A percentile compares a stretch with the other conserved stretches of the same genome.
These are phyloP conservation scores for Bombylius discolor DNA, from an alignment of 2,888 invertebrate genomes.

Conservation along the genomic window DNA sequence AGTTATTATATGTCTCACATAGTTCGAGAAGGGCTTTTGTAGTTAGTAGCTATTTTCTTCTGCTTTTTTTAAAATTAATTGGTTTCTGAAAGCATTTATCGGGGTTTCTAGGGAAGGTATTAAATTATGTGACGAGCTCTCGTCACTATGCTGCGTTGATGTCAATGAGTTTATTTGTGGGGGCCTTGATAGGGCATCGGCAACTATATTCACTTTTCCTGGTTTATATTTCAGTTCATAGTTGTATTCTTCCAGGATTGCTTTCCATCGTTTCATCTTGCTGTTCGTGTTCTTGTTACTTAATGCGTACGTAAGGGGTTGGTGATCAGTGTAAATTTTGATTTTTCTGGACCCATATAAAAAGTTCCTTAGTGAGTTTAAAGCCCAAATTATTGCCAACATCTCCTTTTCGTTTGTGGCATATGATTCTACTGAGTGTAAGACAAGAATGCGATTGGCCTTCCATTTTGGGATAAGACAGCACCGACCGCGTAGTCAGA, in stretches of 20 bases:
- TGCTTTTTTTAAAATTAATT: slow-evolving; percentile 4
- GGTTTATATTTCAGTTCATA: slow-evolving; percentile 9
- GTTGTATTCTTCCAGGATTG: slow-evolving; percentile 11
- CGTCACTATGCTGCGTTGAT: slow-evolving; percentile 2
- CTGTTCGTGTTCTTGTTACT: slow-evolving; percentile 13
- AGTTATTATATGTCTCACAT: slow-evolving; percentile 2
- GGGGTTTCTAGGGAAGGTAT: background rate
- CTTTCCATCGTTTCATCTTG: slow-evolving; percentile 12
- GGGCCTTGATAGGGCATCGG: slow-evolving; percentile 8
- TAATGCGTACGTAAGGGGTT: slow-evolving; percentile 14
- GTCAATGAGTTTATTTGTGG: background rate
- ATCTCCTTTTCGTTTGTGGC: slow-evolving; percentile 23
- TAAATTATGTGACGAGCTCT: slow-evolving; percentile 7
- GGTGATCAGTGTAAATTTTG: slow-evolving; percentile 11
- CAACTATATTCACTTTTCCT: slow-evolving; percentile 9
- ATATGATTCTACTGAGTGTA: slow-evolving; percentile 19
- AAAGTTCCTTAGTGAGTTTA: slow-evolving; percentile 1
- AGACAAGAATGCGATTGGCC: slow-evolving; percentile 23
- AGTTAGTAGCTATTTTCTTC: slow-evolving; percentile 4
- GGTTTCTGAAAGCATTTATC: slow-evolving; percentile 12
- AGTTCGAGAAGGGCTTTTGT: slow-evolving; percentile 1
- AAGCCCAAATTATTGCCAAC: slow-evolving; percentile 5
- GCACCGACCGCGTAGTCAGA: slow-evolving; percentile 21
- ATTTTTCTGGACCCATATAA: background rate
- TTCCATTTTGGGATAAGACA: slow-evolving; percentile 21